Conservation (phyloP, 2,888 invertebrate species). For the Cremastinae sp. region DNA sequence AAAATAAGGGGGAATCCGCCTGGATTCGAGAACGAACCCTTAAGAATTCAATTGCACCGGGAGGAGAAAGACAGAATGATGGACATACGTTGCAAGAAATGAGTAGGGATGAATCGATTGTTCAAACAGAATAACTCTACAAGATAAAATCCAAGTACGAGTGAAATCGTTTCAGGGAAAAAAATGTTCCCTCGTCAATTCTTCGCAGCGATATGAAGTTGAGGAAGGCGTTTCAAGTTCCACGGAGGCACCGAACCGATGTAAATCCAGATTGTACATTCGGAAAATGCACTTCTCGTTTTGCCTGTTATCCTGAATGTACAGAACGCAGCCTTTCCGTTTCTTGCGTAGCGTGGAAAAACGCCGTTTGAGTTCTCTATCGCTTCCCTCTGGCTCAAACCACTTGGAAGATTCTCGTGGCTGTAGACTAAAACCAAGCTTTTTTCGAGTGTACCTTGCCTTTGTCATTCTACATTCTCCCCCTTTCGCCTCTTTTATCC, state of each 20-base stretch:
- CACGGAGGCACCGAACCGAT: conserved; percentile 55
- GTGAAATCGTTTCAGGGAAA: conserved; percentile 22
- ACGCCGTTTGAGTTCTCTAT: conserved; percentile 36
- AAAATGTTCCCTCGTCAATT: conserved; percentile 32
- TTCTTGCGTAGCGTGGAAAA: conserved; percentile 45
- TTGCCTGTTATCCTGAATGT: conserved; percentile 17
- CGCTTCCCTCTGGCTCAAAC: conserved; percentile 11
- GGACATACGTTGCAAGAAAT: background rate
- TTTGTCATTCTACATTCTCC: conserved; percentile 31
- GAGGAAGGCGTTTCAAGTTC: conserved; percentile 31
- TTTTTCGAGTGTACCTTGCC: conserved; percentile 47
- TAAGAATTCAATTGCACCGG: conserved; percentile 57
- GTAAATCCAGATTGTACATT: conserved; percentile 55
- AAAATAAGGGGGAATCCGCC: background rate
- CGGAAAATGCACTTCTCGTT: conserved; percentile 38
- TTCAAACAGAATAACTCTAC: conserved; percentile 50
- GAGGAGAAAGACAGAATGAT: conserved; percentile 1
- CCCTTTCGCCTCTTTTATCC: conserved; percentile 21
- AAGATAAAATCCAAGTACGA: conserved; percentile 45
- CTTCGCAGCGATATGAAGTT: conserved; percentile 28
- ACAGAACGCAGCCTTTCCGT: conserved; percentile 38
- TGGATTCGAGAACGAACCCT: conserved; percentile 19
- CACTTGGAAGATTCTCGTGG: conserved; percentile 4
- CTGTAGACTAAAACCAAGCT: conserved; percentile 29
- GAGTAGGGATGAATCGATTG: conserved; percentile 41